These are phyloP conservation scores for Cynopterus sphinx DNA, from an alignment of 2,797 vertebrate species.

Conservation along the genomic window DNA sequence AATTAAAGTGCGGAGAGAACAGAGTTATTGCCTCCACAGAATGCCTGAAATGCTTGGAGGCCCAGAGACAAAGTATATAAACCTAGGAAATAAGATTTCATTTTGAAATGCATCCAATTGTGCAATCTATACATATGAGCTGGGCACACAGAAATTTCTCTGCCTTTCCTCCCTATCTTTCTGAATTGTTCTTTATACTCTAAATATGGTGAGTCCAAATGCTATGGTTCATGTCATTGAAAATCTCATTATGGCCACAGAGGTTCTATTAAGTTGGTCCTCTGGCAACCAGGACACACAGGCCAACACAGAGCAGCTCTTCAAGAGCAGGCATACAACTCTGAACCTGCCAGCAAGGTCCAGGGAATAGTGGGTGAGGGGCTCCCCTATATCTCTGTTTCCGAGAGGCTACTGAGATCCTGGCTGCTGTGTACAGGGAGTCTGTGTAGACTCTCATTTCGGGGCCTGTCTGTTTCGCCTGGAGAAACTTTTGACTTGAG, in stretches of 20 bases:
- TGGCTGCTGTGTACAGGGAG: neutral
- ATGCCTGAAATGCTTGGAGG: neutral
- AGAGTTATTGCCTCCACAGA: neutral
- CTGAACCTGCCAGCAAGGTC: fast-evolving
- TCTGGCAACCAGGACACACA: neutral
- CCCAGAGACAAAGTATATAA: neutral
- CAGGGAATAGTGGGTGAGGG: neutral
- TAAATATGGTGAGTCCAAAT: neutral
- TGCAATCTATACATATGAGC: neutral
- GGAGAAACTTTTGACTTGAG: neutral
- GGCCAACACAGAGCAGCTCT: neutral
- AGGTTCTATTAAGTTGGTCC: neutral
- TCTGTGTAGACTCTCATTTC: neutral
- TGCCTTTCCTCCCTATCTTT: neutral
- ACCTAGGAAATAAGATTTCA: neutral
- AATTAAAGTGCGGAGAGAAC: neutral
- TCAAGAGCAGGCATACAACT: neutral
- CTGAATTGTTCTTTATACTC: neutral
- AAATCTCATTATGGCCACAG: neutral
- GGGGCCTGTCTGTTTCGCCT: neutral
- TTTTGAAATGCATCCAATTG: neutral
- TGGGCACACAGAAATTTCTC: neutral
- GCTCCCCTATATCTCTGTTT: too few relatives aligned
- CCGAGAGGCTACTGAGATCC: neutral
- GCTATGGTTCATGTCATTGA: neutral